Evolutionary conservation across 2,113 vertebrate genomes (phyloP).

Genomic region (Mustela nigripes): DNA sequence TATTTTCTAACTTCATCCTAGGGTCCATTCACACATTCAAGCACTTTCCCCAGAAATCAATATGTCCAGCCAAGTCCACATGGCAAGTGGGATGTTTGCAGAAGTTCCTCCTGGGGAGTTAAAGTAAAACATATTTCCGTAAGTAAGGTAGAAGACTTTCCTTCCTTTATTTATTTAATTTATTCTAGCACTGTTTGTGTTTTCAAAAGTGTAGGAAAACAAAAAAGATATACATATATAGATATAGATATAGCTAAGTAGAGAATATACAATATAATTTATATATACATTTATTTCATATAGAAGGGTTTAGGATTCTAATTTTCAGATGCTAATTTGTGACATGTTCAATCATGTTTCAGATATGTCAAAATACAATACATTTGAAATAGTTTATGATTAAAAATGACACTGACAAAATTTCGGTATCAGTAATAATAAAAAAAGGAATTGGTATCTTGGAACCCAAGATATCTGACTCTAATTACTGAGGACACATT

Average conservation of each 20-base stretch:
- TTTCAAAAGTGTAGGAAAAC: background rate
- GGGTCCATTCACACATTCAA: background rate
- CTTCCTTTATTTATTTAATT: background rate
- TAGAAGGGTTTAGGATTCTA: background rate
- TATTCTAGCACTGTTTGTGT: background rate
- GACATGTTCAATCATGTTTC: background rate
- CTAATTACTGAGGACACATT: background rate
- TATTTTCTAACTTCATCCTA: slow-evolving; percentile 46
- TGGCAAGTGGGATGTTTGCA: slow-evolving; percentile 79
- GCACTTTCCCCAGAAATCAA: background rate
- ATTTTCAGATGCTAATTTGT: background rate
- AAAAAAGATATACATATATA: background rate
- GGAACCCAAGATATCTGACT: background rate
- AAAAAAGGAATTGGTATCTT: background rate
- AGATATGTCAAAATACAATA: background rate
- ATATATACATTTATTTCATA: background rate
- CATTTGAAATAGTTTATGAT: background rate
- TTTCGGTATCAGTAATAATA: background rate
- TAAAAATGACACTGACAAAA: background rate
- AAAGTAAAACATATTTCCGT: background rate
- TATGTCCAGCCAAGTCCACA: slow-evolving; percentile 50
- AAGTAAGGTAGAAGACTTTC: background rate
- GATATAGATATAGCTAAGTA: background rate
- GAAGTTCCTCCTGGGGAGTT: slow-evolving; percentile 82
- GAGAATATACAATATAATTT: background rate